A percentile compares a stretch with the other conserved stretches of the same genome.
These are phyloP conservation scores for Dromococcyx pavoninus DNA, from an alignment of 2,797 vertebrate species.

Conservation along the genomic window DNA sequence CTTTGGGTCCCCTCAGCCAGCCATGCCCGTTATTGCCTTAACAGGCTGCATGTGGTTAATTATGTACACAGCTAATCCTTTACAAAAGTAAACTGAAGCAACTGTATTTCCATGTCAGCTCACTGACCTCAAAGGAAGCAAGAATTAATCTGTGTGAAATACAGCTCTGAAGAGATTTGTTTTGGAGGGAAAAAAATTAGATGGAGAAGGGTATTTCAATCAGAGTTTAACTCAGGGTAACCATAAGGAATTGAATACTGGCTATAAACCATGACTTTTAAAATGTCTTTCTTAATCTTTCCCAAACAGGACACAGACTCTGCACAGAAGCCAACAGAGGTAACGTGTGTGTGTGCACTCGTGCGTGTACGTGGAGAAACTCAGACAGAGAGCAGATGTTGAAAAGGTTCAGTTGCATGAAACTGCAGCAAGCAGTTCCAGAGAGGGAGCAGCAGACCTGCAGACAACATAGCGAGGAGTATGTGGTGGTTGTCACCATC, in stretches of 20 bases:
- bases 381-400: neutral
- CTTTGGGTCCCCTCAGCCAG: neutral
- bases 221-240: neutral
- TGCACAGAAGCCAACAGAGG: slow-evolving; percentile 75
- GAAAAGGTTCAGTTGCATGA: neutral
- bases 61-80: neutral
- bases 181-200: neutral
- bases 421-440: neutral
- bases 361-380: neutral
- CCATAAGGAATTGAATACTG: neutral
- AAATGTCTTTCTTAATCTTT: slow-evolving; percentile 15
- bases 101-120: neutral
- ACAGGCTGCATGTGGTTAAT: neutral
- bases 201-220: neutral
- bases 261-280: neutral
- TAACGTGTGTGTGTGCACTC: neutral
- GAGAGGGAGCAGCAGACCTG: neutral
- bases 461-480: neutral
- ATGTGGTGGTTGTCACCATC: neutral
- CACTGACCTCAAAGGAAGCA: neutral
- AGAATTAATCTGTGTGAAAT: neutral
- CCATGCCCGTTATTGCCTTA: neutral
- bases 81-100: neutral
- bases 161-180: neutral
- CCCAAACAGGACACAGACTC: slow-evolving; percentile 71